Evolutionary conservation across 2,113 vertebrate species (phyloP).

Genomic region (Notothenia rossii): DNA sequence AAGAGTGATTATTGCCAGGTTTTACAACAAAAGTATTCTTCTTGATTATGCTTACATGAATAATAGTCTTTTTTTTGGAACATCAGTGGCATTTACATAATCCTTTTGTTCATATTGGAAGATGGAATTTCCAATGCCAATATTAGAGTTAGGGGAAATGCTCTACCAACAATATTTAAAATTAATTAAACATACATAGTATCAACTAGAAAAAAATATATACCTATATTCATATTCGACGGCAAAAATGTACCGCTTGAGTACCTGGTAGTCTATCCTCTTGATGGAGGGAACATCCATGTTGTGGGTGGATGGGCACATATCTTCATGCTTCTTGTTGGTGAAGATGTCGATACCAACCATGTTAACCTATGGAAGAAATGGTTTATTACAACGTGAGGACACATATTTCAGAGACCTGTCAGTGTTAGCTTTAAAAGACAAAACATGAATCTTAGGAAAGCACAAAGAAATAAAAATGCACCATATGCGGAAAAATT

Average conservation of each 20-base stretch:
- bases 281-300: conserved; percentile 99
- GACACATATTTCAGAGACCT: neutral
- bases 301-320: conserved; percentile 99
- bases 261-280: conserved; percentile 95
- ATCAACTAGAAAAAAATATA: too few species aligned
- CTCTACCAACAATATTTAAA: neutral
- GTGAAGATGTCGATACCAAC: conserved; percentile 99
- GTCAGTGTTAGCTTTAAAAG: neutral
- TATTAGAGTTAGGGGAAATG: too few species aligned
- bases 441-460: neutral
- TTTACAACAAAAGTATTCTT: too few species aligned
- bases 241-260: conserved; percentile 9
- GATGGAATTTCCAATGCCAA: neutral
- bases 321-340: conserved; percentile 98
- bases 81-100: too few species aligned
- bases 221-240: too few species aligned
- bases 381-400: neutral
- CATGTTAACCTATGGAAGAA: conserved; percentile 90
- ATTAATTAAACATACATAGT: neutral
- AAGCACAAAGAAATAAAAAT: neutral
- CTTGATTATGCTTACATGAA: too few species aligned
- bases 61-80: too few species aligned
- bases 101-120: neutral
- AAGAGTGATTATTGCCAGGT: too few species aligned
- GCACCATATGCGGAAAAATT: too few species aligned